Evolutionary conservation across 2,888 invertebrate genomes (phyloP).

Genomic region (Andrena hattorfiana): DNA sequence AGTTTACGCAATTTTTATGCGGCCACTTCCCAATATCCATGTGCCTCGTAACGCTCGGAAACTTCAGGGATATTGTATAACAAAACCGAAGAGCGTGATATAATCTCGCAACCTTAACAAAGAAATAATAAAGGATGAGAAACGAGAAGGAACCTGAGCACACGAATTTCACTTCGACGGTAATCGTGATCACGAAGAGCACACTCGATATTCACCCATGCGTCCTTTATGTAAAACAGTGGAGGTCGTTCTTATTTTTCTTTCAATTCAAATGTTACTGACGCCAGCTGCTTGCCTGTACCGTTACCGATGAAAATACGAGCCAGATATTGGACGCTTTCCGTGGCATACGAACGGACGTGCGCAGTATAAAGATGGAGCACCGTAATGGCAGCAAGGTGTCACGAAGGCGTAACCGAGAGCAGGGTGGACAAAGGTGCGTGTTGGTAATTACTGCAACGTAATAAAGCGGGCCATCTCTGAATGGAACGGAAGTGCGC

Average conservation of each 20-base stretch:
- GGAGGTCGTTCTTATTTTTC: too few relatives aligned
- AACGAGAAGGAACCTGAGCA: too few relatives aligned
- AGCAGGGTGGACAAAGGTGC: slow-evolving; percentile 57
- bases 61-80: background rate
- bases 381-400: slow-evolving; percentile 14
- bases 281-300: slow-evolving; percentile 6
- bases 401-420: slow-evolving; percentile 32
- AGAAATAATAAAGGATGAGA: too few relatives aligned
- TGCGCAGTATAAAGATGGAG: slow-evolving; percentile 14
- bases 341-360: background rate
- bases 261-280: background rate
- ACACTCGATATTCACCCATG: too few relatives aligned
- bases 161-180: too few relatives aligned
- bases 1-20: slow-evolving; percentile 51
- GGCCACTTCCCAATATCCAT: background rate
- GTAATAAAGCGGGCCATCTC: slow-evolving; percentile 58
- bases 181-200: too few relatives aligned
- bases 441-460: slow-evolving; percentile 75
- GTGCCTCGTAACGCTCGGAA: background rate
- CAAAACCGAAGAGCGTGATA: too few relatives aligned
- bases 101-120: too few relatives aligned
- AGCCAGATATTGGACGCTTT: slow-evolving; percentile 19
- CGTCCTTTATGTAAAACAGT: too few relatives aligned
- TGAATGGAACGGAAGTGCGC: slow-evolving; percentile 68
- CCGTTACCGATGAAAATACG: slow-evolving; percentile 12